Evolutionary conservation across 2,888 invertebrate species (phyloP).

Genomic region (Tholera decimalis): DNA sequence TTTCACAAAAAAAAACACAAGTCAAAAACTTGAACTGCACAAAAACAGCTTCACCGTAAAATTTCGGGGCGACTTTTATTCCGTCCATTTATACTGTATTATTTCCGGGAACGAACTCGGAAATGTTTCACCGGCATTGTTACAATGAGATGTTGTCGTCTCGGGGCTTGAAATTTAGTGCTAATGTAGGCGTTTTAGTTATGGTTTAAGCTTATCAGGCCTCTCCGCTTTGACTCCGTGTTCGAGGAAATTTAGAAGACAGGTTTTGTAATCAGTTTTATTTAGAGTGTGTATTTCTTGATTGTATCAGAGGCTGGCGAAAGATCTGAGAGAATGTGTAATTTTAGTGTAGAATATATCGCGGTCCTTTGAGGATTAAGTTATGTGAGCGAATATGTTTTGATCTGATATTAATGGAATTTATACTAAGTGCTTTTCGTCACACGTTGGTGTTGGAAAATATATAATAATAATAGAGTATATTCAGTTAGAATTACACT

Average conservation of each 20-base stretch:
- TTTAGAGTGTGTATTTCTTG: slow-evolving; percentile 50
- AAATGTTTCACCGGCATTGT: slow-evolving; percentile 74
- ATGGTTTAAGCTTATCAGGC: slow-evolving; percentile 52
- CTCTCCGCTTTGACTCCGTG: slow-evolving; percentile 41
- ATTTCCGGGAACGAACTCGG: slow-evolving; percentile 71
- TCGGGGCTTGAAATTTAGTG: slow-evolving; percentile 58
- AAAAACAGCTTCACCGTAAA: slow-evolving; percentile 61
- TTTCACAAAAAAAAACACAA: slow-evolving; percentile 24
- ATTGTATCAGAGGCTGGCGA: slow-evolving; percentile 44
- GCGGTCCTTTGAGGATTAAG: slow-evolving; percentile 1
- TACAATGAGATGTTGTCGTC: slow-evolving; percentile 69
- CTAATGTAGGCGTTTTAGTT: slow-evolving; percentile 57
- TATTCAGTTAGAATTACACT: background rate
- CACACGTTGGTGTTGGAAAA: background rate
- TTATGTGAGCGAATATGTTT: slow-evolving; percentile 10
- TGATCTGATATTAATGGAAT: slow-evolving; percentile 19
- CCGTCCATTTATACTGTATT: slow-evolving; percentile 71
- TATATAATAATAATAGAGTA: background rate
- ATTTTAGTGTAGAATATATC: slow-evolving; percentile 13
- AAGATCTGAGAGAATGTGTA: slow-evolving; percentile 36
- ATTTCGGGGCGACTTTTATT: slow-evolving; percentile 73
- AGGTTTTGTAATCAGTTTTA: slow-evolving; percentile 56
- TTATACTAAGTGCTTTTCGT: slow-evolving; percentile 4
- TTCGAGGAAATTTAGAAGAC: slow-evolving; percentile 46
- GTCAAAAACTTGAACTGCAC: slow-evolving; percentile 34